Base-by-base conservation (phyloP, 2,888 invertebrate genomes). In the Drosophila colorata region DNA sequence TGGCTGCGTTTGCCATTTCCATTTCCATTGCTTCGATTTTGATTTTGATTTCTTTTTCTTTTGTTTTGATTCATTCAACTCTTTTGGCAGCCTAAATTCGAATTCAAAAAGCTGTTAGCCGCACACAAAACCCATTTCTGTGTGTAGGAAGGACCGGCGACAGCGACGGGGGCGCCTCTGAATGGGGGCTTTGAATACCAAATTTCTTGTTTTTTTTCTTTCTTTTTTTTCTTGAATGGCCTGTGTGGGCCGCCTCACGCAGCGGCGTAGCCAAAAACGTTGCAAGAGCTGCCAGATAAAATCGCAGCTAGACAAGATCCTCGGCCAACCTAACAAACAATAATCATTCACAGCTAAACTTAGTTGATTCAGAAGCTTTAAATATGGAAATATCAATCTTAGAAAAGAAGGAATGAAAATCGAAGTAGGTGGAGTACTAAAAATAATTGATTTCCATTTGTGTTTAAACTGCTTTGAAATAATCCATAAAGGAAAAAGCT, bases 21-120 rank as follows among this genome's bases (percentile, higher is more conserved):
- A 46, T 61, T 40, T 53, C 1, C 23, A 52, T 33, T 41, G 47
- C 16, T 40, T 76, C 57, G 41, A 20, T 49, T 60, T 44, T 18
- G 44, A 31, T 57, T 52, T 20, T 14, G 43, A 20, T 9, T 52
- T 49, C 49, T n/a, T 35, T 51, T 35, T 51, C 55, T 74, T 58
- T 76, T 76, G 79, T 76, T 74, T 76, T 56, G 55, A 65, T 63
- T 56, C 79, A 65, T 76, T 76, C 74, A 78, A 78, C 79, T 67
- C 63, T 56, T 41, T 53, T 28, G 76, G 55, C 61, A 73, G 78
- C 57, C 78, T 44, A 64, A 78, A 75, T 78, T 74, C 35, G 47
- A 68, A 60, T 63, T 48, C 44, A 40, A 69, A 59, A 74, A 55
- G 72, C 68, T 72, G 75, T 64, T 74, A 51, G 53, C 69, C 73